Base-by-base conservation (phyloP, 2,113 vertebrate species). In the Macroglossus sobrinus region DNA sequence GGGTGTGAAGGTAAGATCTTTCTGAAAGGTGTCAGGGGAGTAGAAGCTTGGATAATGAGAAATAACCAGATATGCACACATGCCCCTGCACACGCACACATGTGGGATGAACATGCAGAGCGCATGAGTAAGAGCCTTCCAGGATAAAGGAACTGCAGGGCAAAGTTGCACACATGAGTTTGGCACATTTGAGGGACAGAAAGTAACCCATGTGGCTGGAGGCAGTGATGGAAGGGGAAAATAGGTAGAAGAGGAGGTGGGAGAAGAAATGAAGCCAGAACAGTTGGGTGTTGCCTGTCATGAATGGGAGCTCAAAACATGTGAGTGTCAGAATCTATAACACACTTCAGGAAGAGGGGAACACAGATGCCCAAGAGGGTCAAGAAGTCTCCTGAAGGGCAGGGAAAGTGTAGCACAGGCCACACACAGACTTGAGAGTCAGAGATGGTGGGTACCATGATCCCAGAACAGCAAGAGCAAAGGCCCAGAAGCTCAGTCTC, bases 51-150 rank as follows among this genome's bases (percentile, higher is more conserved):
- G 57, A 68, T 11, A 9, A 45, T 28, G 72, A 81, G 64, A 35
- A 85, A 57, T 43, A 53, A 26, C 6, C 55, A 76, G 40, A 22
- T 22, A 33, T 30, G 33, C 40, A 21, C 9, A 7, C 64, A n/a
- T 0, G 0, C 45, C 43, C 55, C 15, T 18, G 43, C 63, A 28
- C 50, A 40, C 30, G 21, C 26, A 40, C 43, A 12, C 0, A 1
- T 0, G 0, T 21, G 79, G 33, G 38, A 11, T 2, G 14, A 15
- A 76, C 30, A 5, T 7, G 45, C 55, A 69, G 33, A 50, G 64
- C 4, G n/a, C 6, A 0, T 10, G 35, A 22, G 6, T 47, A 40
- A 66, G n/a, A 33, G 22, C 28, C 68, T 57, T 92, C 50, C 50
- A 11, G 53, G 53, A 19, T 22, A 33, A 59, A 89, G 78, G 14